Percentiles rank a stretch among this genome's conserved stretches.
phyloP scores from a whole-genome alignment of 2,888 invertebrate genomes.

The Uropetala carovei region DNA sequence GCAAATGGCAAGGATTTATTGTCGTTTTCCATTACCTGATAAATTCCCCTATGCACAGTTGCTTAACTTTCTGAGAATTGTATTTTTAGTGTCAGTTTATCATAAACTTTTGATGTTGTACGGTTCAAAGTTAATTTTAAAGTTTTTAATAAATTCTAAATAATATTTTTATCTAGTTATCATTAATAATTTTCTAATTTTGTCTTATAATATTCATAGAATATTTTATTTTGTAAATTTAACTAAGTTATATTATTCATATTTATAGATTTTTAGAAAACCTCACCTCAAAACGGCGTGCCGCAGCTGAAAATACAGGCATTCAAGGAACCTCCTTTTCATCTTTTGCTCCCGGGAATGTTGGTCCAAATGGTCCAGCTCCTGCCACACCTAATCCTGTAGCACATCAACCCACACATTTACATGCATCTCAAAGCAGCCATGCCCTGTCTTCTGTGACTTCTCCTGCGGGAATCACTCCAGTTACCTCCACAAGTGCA shows the following conservation, averaged over 20 bases:
- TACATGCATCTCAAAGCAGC: conserved; percentile 72
- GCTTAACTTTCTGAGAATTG: too few species aligned
- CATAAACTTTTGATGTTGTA: too few species aligned
- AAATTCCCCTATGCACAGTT: too few species aligned
- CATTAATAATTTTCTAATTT: neutral
- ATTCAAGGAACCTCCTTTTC: conserved; percentile 65
- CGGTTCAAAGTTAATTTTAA: too few species aligned
- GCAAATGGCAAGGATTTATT: too few species aligned
- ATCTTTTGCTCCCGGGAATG: conserved; percentile 50
- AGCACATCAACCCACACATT: conserved; percentile 74
- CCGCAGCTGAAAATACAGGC: conserved; percentile 81
- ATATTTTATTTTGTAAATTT: neutral
- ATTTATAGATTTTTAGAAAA: conserved; percentile 81
- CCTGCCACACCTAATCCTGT: conserved; percentile 68
- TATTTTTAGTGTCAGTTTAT: too few species aligned
- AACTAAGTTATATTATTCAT: neutral
- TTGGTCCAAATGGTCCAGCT: conserved; percentile 46
- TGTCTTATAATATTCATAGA: neutral
- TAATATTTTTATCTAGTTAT: neutral
- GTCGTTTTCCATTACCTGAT: too few species aligned
- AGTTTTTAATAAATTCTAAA: too few species aligned
- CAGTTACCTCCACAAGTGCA: neutral
- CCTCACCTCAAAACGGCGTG: conserved; percentile 84
- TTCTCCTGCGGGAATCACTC: conserved; percentile 66
- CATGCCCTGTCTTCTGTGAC: conserved; percentile 70